Conservation (phyloP, 2,888 invertebrate species). For the Hedya salicella region DNA sequence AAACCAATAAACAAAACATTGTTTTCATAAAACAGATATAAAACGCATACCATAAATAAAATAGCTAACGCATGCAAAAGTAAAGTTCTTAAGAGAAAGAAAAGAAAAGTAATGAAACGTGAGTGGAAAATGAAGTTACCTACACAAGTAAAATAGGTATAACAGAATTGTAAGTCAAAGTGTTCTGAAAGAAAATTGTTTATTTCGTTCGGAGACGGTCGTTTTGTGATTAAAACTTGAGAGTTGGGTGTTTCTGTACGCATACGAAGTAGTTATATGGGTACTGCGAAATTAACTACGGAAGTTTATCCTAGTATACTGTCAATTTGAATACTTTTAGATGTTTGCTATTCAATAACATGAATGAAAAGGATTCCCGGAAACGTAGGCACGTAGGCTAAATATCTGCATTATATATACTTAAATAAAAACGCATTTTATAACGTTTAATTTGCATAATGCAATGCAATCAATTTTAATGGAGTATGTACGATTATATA, state of each 20-base stretch:
- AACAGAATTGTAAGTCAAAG: constrained; percentile 4
- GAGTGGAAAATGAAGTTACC: constrained; percentile 22
- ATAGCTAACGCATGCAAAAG: neutral
- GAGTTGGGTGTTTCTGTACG: neutral
- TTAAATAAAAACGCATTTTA: too few species aligned
- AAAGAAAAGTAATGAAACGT: constrained; percentile 29
- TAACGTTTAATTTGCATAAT: too few species aligned
- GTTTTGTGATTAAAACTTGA: neutral
- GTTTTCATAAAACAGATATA: constrained; percentile 4
- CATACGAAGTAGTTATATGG: too few species aligned
- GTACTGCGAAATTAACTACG: too few species aligned
- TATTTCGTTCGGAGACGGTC: neutral
- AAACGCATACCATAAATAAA: constrained; percentile 13
- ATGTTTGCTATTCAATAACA: too few species aligned
- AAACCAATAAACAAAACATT: constrained; percentile 4
- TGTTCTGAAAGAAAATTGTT: constrained; percentile 10
- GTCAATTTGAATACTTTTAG: too few species aligned
- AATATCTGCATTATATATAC: too few species aligned
- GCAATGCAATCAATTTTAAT: too few species aligned
- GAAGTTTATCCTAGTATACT: too few species aligned
- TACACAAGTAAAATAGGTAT: constrained; percentile 12
- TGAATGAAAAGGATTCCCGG: too few species aligned
- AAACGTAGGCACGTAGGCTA: too few species aligned
- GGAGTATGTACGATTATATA: too few species aligned
- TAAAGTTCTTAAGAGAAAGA: constrained; percentile 22